Base-by-base conservation (phyloP, 2,113 vertebrate species). In the Nothobranchius furzeri region DNA sequence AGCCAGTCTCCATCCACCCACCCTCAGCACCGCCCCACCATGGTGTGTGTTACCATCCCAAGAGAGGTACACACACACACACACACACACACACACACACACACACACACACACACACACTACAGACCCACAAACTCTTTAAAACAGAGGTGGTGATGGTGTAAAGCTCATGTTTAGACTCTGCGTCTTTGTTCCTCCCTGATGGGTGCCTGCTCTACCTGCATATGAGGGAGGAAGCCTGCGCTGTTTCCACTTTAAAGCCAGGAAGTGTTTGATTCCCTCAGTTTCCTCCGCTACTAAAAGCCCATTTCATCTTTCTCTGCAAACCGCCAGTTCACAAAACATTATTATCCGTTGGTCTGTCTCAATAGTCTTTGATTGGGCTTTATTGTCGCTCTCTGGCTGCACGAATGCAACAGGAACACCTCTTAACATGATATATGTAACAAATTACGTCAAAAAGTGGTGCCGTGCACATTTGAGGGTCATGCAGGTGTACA, bases 161-260 rank as follows among this genome's bases (percentile, higher is more conserved):
- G 75, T 57, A 71, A 49, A 70, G 83, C 70, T 40, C 12, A 1
- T 92, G 90, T 92, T 93, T 91, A 91, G 90, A 87, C 90, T 93
- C 70, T 10, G 48, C 7, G 59, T 79, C 87, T 89, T 87, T 88
- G 85, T 87, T 82, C 78, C 55, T 85, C 80, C 86, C 85, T 77
- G 81, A 87, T 88, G 84, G 55, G 77, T 60, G 73, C 84, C 88
- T 77, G 69, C 67, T 84, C 86, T 87, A 90, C 91, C 91, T 89
- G 88, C 90, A 93, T 92, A 85, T 89, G 79, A 89, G 89, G 87
- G 91, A 91, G 91, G 91, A 93, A 91, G 87, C 87, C 78, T 88
- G 76, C 13, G 70, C 83, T 84, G 82, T 71, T 84, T 81, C 79
- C 85, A 87, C 86, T 91, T 88, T 87, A 89, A 91, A 85, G 90